Percentiles rank a stretch among this genome's conserved stretches.
Conservation (phyloP, 2,113 vertebrate genomes). For the Nesoenas mayeri region DNA sequence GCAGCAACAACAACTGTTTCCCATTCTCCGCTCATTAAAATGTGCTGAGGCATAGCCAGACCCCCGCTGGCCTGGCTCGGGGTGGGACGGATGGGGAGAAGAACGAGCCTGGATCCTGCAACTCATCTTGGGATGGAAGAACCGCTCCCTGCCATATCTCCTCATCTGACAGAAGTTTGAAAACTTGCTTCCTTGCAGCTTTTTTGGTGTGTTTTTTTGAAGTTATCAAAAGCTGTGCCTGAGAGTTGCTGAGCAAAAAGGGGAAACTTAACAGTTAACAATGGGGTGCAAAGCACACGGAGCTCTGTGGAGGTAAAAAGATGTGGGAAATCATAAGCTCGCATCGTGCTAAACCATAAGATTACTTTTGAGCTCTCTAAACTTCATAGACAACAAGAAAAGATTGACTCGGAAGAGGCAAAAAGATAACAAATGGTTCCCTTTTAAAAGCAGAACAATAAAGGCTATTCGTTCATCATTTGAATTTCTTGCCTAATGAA, state of each 20-base stretch:
- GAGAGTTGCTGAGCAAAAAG: not conserved
- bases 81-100: constrained; percentile 7
- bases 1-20: constrained; percentile 22
- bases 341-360: not conserved
- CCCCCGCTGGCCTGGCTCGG: not conserved
- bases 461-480: constrained; percentile 30
- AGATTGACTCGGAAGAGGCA: not conserved
- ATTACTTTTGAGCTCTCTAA: not conserved
- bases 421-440: not conserved
- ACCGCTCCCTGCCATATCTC: not conserved
- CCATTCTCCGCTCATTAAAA: constrained; percentile 20
- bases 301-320: not conserved
- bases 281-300: not conserved
- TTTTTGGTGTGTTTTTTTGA: not conserved
- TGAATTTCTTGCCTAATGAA: constrained; percentile 62
- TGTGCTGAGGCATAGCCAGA: not conserved
- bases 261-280: not conserved
- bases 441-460: constrained; percentile 26
- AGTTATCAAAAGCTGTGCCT: not conserved
- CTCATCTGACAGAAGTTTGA: not conserved
- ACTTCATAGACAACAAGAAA: not conserved
- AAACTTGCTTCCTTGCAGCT: not conserved
- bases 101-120: not conserved
- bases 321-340: not conserved
- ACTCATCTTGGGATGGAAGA: not conserved